phyloP scores from a whole-genome alignment of 2,113 vertebrate genomes.

The Bombycilla garrulus region DNA sequence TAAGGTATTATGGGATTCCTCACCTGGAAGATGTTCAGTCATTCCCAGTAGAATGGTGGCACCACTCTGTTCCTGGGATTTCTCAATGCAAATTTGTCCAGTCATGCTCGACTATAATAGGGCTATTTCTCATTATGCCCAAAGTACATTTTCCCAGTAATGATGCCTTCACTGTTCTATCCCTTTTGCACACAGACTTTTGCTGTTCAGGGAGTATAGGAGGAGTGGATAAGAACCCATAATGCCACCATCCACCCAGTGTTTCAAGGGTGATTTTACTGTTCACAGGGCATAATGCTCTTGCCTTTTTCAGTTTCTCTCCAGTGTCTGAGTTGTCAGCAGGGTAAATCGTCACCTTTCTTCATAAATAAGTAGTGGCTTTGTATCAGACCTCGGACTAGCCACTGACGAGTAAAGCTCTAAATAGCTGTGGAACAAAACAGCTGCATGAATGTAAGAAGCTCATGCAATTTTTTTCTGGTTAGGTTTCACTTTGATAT shows the following conservation, averaged over 20 bases:
- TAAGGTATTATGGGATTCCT: neutral
- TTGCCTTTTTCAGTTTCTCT: neutral
- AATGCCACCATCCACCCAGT: neutral
- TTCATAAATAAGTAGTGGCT: neutral
- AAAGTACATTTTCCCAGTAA: neutral
- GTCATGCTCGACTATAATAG: neutral
- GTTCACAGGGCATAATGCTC: neutral
- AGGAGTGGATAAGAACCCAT: neutral
- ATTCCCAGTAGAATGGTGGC: neutral
- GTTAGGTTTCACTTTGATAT: conserved; percentile 27
- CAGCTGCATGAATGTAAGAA: neutral
- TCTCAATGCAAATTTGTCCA: neutral
- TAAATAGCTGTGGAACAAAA: neutral
- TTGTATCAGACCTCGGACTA: neutral
- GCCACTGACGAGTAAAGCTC: neutral
- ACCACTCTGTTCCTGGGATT: neutral
- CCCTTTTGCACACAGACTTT: neutral
- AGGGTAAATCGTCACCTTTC: conserved; percentile 19
- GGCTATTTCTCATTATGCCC: neutral
- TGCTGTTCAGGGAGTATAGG: neutral
- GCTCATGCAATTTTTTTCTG: conserved; percentile 17
- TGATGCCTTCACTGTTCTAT: neutral
- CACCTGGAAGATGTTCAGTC: neutral
- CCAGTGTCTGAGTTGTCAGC: neutral
- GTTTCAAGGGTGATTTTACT: neutral